phyloP scores from a whole-genome alignment of 2,888 invertebrate genomes.

The Podabrus alpinus region DNA sequence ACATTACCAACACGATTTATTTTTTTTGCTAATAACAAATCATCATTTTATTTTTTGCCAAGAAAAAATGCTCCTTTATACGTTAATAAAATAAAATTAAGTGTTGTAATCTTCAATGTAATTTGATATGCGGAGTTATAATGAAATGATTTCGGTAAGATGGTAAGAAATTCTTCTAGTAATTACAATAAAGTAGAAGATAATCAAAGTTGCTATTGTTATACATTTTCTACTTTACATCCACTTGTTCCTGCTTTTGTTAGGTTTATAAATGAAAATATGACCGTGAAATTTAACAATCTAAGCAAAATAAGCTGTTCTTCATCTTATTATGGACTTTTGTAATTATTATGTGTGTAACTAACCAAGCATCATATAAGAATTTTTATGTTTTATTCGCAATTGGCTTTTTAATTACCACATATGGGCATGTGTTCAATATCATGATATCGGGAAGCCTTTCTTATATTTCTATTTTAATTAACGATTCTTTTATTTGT shows the following conservation, averaged over 20 bases:
- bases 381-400: neutral
- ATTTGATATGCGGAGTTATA: constrained; percentile 40
- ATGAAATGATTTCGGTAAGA: constrained; percentile 43
- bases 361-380: neutral
- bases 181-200: neutral
- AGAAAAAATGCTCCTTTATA: constrained; percentile 2
- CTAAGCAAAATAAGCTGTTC: constrained; percentile 49
- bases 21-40: neutral
- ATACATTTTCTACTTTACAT: constrained; percentile 44
- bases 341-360: constrained; percentile 37
- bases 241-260: constrained; percentile 46
- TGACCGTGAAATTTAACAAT: constrained; percentile 48
- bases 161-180: neutral
- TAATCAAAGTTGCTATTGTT: constrained; percentile 44
- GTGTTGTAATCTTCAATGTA: neutral
- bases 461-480: neutral
- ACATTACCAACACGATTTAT: constrained; percentile 26
- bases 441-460: neutral
- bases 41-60: neutral
- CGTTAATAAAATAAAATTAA: neutral
- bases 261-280: constrained; percentile 50
- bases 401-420: neutral
- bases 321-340: constrained; percentile 45
- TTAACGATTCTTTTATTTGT: neutral
- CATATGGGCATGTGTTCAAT: neutral